Evolutionary conservation across 1,140 invertebrate species (phyloP), one percentile per base, ranked within the genome.

Genomic region (Sycophila sp.): DNA sequence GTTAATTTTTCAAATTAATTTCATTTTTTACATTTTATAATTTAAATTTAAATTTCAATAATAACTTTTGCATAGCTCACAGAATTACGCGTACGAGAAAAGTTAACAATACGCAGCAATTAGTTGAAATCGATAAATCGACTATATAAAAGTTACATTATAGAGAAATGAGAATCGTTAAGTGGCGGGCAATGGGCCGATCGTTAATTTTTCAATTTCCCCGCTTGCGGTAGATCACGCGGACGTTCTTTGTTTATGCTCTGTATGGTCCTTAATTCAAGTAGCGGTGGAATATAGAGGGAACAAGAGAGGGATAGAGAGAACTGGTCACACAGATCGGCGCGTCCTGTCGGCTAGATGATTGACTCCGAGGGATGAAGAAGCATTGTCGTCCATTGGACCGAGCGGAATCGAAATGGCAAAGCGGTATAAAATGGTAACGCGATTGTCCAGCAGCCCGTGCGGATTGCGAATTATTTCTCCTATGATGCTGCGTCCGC

Each of bases 401-500:
- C 80, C 83, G 80, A 80, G 74, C 75, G 69, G 76, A 83, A 85
- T 84, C 78, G 80, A 84, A 86, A 84, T 83, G 83, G 80, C 79
- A 81, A 85, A 78, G 77, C 75, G 75, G 22, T 47, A 76, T 78
- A 78, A 78, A 78, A 84, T 83, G 78, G 78, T 81, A 85, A 85
- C 78, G 80, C 80, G 78, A 84, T 84, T 84, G 81, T 76, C 78
- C 79, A 76, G 67, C 63, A 77, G 78, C 77, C 78, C 79, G 72
- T 72, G 76, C 73, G 75, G 76, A 84, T 83, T 80, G 80, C 79
- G 75, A 83, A 84, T 83, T 82, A 84, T 84, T 82, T 80, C 79
- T 78, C 74, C 79, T 76, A 77, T 78, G 76, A 74, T 76, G n/a
- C n/a, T 78, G 76, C 76, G 81, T 72, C 19, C 28, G 19, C 11